These are phyloP conservation scores for Marcusenius ussheri DNA, from an alignment of 2,113 vertebrate genomes.

Conservation along the genomic window DNA sequence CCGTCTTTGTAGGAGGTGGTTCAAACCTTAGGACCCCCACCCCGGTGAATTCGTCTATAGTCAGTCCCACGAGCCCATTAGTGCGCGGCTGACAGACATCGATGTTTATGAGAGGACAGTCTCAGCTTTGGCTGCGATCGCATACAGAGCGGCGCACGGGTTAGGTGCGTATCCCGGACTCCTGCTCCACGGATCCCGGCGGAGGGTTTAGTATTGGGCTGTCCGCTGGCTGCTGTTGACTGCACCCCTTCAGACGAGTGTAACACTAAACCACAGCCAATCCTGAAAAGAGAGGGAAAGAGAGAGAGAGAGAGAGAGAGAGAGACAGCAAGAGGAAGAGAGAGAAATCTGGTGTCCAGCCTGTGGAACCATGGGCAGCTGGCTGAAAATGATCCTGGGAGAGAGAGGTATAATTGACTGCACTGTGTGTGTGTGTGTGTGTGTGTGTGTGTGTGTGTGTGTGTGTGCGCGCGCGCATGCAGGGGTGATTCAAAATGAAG, in stretches of 20 bases:
- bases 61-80: background rate
- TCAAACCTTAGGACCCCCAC: background rate
- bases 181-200: background rate
- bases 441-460: background rate
- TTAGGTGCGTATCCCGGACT: background rate
- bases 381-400: constrained; percentile 11
- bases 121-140: background rate
- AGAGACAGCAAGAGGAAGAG: background rate
- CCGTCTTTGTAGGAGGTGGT: background rate
- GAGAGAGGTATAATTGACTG: constrained; percentile 10
- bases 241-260: constrained; percentile 2
- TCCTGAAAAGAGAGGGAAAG: constrained; percentile 2
- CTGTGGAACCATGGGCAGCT: constrained; percentile 5
- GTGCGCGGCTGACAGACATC: background rate
- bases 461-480: background rate
- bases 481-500: background rate
- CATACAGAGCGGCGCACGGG: no score
- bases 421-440: background rate
- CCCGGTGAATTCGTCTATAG: background rate
- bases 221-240: background rate
- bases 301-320: constrained; percentile 10
- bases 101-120: background rate
- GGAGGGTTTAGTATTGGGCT: background rate
- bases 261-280: constrained; percentile 7
- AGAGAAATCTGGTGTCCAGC: background rate